phyloP scores from a whole-genome alignment of 1,140 invertebrate species.

The Eueides isabella region DNA sequence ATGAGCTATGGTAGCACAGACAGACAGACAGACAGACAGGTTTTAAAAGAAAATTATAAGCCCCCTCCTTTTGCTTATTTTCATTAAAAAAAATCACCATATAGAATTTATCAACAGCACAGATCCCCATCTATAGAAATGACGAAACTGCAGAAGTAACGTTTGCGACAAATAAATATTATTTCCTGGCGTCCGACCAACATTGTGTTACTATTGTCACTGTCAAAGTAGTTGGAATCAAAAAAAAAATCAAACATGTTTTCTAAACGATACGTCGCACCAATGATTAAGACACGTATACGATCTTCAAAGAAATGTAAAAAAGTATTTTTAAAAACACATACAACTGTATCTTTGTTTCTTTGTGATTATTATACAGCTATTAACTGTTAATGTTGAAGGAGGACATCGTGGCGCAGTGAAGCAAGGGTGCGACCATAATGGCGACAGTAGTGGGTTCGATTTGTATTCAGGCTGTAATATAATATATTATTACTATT shows the following conservation, averaged over 20 bases:
- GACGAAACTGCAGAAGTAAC: conserved; percentile 5
- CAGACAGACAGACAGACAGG: too few relatives aligned
- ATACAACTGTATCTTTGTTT: neutral
- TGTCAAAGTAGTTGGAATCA: conserved; percentile 12
- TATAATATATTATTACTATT: too few relatives aligned
- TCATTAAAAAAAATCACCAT: too few relatives aligned
- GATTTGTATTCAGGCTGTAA: too few relatives aligned
- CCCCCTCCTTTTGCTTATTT: too few relatives aligned
- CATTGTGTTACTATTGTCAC: conserved; percentile 8
- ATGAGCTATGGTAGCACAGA: too few relatives aligned
- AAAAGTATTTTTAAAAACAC: neutral
- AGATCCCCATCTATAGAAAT: neutral
- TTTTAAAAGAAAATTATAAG: too few relatives aligned
- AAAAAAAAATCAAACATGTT: neutral
- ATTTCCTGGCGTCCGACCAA: conserved; percentile 12
- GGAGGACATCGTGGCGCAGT: too few relatives aligned
- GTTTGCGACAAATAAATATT: conserved; percentile 18
- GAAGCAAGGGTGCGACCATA: too few relatives aligned
- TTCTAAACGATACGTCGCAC: neutral
- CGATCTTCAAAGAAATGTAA: neutral
- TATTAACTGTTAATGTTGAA: neutral
- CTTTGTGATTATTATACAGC: neutral
- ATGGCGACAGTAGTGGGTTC: too few relatives aligned
- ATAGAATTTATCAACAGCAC: neutral
- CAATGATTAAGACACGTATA: neutral